phyloP scores from a whole-genome alignment of 2,797 vertebrate species.

The Manis pentadactyla region DNA sequence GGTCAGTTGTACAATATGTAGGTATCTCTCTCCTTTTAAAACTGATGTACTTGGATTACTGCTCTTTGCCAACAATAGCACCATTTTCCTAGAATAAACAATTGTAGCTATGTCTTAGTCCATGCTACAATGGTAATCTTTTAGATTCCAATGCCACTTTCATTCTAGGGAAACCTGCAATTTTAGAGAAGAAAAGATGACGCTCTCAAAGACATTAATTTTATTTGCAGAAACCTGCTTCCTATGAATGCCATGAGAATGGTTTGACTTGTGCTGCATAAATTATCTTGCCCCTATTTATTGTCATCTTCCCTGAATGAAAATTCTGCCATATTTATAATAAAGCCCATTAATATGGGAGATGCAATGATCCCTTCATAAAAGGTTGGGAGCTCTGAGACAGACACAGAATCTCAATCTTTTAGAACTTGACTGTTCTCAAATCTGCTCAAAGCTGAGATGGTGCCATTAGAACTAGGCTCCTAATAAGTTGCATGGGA shows the following conservation, averaged over 20 bases:
- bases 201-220: not conserved
- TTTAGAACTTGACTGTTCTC: not conserved
- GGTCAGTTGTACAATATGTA: not conserved
- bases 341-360: not conserved
- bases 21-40: not conserved
- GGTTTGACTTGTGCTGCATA: not conserved
- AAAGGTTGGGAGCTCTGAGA: not conserved
- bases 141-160: not conserved
- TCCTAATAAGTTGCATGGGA: not conserved
- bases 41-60: not conserved
- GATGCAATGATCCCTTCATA: not conserved
- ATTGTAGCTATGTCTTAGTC: not conserved
- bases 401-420: not conserved
- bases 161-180: not conserved
- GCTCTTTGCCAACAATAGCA: not conserved
- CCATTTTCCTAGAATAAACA: not conserved
- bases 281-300: not conserved
- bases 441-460: not conserved
- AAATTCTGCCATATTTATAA: not conserved
- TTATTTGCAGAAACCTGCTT: not conserved
- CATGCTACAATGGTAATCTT: not conserved
- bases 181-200: slow-evolving; percentile 21
- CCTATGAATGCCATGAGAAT: not conserved
- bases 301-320: not conserved
- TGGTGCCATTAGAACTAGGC: not conserved